Percentiles rank a stretch among this genome's conserved stretches.
Evolutionary conservation across 2,888 invertebrate genomes (phyloP).

Genomic region (Orthosia gothica): DNA sequence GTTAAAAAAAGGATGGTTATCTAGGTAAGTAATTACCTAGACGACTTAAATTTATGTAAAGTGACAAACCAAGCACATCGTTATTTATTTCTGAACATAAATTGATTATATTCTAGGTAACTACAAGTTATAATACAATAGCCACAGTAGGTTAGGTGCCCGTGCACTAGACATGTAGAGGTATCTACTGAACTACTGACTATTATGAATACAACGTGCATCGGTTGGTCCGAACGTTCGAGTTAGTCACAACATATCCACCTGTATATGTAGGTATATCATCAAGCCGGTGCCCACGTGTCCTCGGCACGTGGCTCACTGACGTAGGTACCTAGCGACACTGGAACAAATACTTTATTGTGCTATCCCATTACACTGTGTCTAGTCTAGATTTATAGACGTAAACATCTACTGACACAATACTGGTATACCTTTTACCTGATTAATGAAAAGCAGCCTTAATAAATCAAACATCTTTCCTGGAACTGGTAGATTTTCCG

Average conservation of each 20-base stretch:
- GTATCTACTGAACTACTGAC: not conserved
- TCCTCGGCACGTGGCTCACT: constrained; percentile 50
- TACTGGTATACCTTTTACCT: constrained; percentile 31
- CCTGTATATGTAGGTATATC: constrained; percentile 44
- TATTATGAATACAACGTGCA: constrained; percentile 33
- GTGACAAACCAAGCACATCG: constrained; percentile 19
- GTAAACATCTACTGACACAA: constrained; percentile 29
- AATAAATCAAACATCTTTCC: constrained; percentile 64
- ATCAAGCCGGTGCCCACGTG: constrained; percentile 54
- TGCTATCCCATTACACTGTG: constrained; percentile 43
- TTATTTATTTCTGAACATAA: constrained; percentile 29
- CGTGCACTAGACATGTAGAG: constrained; percentile 9
- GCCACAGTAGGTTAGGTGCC: constrained; percentile 9
- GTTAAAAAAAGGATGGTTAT: constrained; percentile 10
- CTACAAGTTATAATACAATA: constrained; percentile 16
- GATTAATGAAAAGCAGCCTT: constrained; percentile 38
- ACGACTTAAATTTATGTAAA: constrained; percentile 12
- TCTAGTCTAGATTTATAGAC: constrained; percentile 33
- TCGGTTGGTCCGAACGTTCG: constrained; percentile 34
- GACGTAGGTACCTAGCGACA: constrained; percentile 44
- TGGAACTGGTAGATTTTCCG: constrained; percentile 58
- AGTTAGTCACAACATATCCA: constrained; percentile 36
- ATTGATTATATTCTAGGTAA: constrained; percentile 18
- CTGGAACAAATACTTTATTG: constrained; percentile 51
- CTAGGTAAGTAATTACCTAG: constrained; percentile 3